These are phyloP conservation scores for Notodonta dromedarius DNA, from an alignment of 2,888 invertebrate species.

Conservation along the genomic window DNA sequence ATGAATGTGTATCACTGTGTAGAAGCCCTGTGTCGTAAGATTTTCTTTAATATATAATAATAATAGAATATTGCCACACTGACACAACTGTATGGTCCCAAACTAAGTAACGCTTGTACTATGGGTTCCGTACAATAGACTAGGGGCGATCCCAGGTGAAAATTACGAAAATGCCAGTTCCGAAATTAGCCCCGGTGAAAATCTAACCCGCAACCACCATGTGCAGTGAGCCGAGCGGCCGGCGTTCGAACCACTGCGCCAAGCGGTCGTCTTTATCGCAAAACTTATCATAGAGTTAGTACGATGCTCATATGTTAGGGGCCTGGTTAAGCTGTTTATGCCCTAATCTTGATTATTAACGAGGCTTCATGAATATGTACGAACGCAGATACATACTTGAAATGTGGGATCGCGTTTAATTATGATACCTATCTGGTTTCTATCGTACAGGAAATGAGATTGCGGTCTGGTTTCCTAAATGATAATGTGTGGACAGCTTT, in stretches of 20 bases:
- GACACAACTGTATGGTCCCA: too few species aligned
- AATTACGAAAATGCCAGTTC: too few species aligned
- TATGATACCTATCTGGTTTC: constrained; percentile 3
- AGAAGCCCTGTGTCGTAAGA: neutral
- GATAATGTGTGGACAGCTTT: neutral
- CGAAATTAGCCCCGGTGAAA: too few species aligned
- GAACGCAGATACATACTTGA: constrained; percentile 2
- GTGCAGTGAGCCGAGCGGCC: too few species aligned
- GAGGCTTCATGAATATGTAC: neutral
- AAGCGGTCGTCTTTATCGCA: neutral
- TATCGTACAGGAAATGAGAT: constrained; percentile 1
- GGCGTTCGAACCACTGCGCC: too few species aligned
- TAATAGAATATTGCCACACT: too few species aligned
- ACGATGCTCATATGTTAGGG: constrained; percentile 28
- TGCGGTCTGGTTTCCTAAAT: neutral
- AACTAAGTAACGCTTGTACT: too few species aligned
- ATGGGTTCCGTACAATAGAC: too few species aligned
- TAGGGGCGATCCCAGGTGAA: too few species aligned
- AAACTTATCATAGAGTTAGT: constrained; percentile 8
- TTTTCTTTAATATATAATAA: too few species aligned
- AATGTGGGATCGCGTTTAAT: constrained; percentile 1
- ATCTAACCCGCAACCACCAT: too few species aligned
- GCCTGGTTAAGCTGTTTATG: neutral
- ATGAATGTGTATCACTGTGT: too few species aligned
- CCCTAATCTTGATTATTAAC: constrained; percentile 1